phyloP scores from a whole-genome alignment of 2,113 vertebrate species.

The Telmatochromis sp. region DNA sequence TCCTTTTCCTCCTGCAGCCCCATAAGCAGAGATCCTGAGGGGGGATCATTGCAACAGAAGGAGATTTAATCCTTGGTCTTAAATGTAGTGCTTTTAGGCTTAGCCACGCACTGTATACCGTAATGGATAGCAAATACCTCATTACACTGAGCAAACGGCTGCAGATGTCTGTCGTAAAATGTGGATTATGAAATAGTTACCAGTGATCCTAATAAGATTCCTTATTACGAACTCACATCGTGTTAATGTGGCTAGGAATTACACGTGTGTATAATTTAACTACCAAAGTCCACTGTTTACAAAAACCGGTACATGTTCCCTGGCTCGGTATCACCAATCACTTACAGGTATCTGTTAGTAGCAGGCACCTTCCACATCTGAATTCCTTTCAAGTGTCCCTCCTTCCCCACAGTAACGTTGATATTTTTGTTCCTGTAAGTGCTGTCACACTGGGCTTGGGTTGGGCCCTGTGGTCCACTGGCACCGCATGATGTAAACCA shows the following conservation, averaged over 20 bases:
- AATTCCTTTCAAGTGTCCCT: constrained; percentile 74
- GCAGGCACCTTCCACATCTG: constrained; percentile 81
- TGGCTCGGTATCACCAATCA: neutral
- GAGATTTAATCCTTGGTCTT: neutral
- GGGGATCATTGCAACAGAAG: neutral
- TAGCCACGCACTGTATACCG: neutral
- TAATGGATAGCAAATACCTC: neutral
- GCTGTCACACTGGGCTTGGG: constrained; percentile 82
- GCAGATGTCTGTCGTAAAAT: neutral
- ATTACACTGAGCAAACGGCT: neutral
- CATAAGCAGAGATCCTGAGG: constrained; percentile 84
- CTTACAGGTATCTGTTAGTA: constrained; percentile 78
- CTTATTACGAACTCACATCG: neutral
- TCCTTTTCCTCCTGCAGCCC: constrained; percentile 84
- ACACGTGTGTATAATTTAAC: neutral
- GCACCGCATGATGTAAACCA: constrained; percentile 82
- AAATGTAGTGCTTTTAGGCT: neutral
- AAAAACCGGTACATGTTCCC: neutral
- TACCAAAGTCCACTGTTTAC: neutral
- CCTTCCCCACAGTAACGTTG: constrained; percentile 73
- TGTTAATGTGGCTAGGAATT: neutral
- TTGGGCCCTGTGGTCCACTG: constrained; percentile 78
- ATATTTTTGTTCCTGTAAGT: constrained; percentile 78
- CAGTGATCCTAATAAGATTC: neutral
- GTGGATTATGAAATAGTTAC: neutral